These are phyloP conservation scores for Lasioglossum baleicum DNA, from an alignment of 1,140 invertebrate species.

Conservation along the genomic window DNA sequence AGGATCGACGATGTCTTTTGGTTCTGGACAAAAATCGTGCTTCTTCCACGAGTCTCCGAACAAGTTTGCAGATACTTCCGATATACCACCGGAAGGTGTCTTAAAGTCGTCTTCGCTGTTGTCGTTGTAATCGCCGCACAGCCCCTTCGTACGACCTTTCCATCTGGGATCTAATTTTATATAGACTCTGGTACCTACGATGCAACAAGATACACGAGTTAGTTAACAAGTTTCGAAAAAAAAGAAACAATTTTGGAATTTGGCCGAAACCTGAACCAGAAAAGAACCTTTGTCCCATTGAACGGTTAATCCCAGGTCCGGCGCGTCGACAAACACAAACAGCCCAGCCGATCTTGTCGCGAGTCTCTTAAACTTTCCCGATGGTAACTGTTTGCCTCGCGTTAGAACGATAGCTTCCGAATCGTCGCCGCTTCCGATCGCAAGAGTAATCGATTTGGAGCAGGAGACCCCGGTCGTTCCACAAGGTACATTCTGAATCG, in stretches of 20 bases:
- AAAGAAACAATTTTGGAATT: too few relatives aligned
- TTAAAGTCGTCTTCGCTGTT: constrained; percentile 91
- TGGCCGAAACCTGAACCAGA: neutral
- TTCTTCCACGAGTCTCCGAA: constrained; percentile 95
- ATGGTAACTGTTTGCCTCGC: constrained; percentile 76
- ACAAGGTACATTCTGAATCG: constrained; percentile 90
- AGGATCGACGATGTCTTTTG: constrained; percentile 81
- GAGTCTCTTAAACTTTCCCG: constrained; percentile 74
- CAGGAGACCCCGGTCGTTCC: constrained; percentile 92
- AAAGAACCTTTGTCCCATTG: constrained; percentile 88
- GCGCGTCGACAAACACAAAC: constrained; percentile 89
- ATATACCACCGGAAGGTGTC: constrained; percentile 87
- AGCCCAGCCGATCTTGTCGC: constrained; percentile 83
- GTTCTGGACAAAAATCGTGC: constrained; percentile 86
- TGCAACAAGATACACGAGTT: neutral
- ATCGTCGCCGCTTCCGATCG: constrained; percentile 80
- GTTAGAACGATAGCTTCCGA: constrained; percentile 84
- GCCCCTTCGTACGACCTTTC: constrained; percentile 88
- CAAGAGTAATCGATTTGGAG: constrained; percentile 89
- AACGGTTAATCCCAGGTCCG: constrained; percentile 87
- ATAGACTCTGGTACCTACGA: constrained; percentile 87
- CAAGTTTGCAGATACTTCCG: constrained; percentile 85
- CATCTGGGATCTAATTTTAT: constrained; percentile 87
- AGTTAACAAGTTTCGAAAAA: neutral
- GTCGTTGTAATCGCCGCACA: constrained; percentile 95